Conservation (phyloP, 37 sponge, comb jelly and placozoan species). For the Chondrosia reniformis region DNA sequence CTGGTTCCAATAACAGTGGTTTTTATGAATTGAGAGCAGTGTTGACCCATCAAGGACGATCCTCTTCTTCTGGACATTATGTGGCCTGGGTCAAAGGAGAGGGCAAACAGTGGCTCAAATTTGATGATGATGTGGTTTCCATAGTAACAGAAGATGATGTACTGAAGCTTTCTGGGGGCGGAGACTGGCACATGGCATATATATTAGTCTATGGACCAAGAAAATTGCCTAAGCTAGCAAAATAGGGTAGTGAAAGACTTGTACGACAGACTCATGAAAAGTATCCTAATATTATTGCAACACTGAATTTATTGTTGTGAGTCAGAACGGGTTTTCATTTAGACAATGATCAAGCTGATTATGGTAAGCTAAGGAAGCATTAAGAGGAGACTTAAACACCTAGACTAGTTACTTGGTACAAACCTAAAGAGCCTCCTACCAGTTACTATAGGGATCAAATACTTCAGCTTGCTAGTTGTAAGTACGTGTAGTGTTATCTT, state of each 20-base stretch:
- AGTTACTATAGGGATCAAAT: too few relatives aligned
- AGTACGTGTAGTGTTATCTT: too few relatives aligned
- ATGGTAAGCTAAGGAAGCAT: too few relatives aligned
- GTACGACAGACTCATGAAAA: too few relatives aligned
- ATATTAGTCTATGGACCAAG: slow-evolving; percentile 85
- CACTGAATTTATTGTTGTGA: too few relatives aligned
- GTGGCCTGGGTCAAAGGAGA: slow-evolving; percentile 75
- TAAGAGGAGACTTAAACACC: too few relatives aligned
- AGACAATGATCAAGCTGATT: too few relatives aligned
- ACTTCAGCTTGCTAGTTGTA: too few relatives aligned
- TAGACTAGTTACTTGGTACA: too few relatives aligned
- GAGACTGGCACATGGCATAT: slow-evolving; percentile 98
- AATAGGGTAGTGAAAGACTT: background rate
- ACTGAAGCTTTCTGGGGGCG: slow-evolving; percentile 95
- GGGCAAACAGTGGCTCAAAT: slow-evolving; percentile 71
- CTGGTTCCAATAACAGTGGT: slow-evolving; percentile 94
- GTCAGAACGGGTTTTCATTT: too few relatives aligned
- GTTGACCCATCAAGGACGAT: slow-evolving; percentile 94
- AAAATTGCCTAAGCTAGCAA: slow-evolving; percentile 41
- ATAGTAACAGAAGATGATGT: slow-evolving; percentile 82
- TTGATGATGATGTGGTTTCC: slow-evolving; percentile 91
- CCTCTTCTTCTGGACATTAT: slow-evolving; percentile 95
- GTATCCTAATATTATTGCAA: too few relatives aligned
- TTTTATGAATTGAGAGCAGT: slow-evolving; percentile 92
- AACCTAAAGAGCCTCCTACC: too few relatives aligned